These are phyloP conservation scores for Euphonia xanthogaster DNA, from an alignment of 2,797 vertebrate species.

Conservation along the genomic window DNA sequence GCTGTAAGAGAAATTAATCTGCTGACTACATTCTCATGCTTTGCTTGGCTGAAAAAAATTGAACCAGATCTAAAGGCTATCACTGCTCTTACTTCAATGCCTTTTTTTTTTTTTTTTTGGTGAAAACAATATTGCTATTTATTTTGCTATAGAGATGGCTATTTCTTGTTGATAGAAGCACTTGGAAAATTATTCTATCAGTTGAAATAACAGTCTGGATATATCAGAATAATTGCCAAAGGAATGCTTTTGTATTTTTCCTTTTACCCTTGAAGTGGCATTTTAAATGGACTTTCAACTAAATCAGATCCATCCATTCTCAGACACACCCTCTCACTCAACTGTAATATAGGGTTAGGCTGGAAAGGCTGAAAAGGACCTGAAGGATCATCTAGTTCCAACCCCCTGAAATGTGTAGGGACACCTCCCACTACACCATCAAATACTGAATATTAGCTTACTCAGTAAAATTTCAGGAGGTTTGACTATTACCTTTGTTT, in stretches of 20 bases:
- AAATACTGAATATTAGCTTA: neutral
- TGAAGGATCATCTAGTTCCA: neutral
- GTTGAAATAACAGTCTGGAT: neutral
- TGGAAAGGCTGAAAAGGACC: neutral
- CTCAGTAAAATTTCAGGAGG: neutral
- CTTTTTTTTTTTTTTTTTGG: neutral
- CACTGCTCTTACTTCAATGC: neutral
- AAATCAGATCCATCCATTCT: neutral
- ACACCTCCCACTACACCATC: neutral
- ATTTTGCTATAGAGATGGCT: neutral
- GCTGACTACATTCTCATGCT: neutral
- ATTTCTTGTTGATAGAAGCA: neutral
- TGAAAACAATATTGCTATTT: neutral
- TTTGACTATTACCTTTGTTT: slow-evolving; percentile 87
- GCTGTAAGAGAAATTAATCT: neutral
- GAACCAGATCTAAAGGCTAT: neutral
- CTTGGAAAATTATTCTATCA: neutral
- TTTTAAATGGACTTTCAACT: neutral
- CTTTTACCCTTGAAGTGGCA: neutral
- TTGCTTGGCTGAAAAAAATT: neutral
- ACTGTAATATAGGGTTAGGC: neutral
- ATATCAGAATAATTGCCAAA: neutral
- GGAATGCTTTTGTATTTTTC: neutral
- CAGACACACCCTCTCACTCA: neutral
- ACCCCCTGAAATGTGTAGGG: fast-evolving